phyloP scores from a whole-genome alignment of 2,113 vertebrate genomes.

The Myxocyprinus asiaticus region DNA sequence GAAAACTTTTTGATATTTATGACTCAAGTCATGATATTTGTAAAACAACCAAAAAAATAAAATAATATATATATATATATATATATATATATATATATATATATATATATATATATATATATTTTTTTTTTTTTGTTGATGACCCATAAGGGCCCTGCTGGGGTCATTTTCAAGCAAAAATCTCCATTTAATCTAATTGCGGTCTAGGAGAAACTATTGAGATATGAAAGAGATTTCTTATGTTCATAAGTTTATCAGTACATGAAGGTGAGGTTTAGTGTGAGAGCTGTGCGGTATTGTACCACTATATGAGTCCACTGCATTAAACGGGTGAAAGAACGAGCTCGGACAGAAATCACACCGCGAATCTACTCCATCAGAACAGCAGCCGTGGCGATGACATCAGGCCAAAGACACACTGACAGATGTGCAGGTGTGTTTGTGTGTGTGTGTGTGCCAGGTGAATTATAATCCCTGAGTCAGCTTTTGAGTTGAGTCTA shows the following conservation, averaged over 20 bases:
- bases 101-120: no score
- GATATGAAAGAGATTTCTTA: not conserved
- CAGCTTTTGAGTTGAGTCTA: constrained; percentile 26
- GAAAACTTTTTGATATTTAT: no score
- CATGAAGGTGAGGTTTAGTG: not conserved
- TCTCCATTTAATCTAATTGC: no score
- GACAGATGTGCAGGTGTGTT: constrained; percentile 33
- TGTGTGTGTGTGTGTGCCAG: constrained; percentile 16
- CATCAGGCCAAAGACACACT: constrained; percentile 20
- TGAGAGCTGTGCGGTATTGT: not conserved
- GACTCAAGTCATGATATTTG: no score
- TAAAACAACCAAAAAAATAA: no score
- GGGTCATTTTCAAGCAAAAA: no score
- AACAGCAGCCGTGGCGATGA: constrained; percentile 26
- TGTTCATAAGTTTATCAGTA: not conserved
- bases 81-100: no score
- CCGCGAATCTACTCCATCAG: constrained; percentile 20
- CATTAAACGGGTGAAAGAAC: constrained; percentile 41
- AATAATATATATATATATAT: no score
- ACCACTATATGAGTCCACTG: not conserved
- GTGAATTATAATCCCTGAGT: constrained; percentile 34
- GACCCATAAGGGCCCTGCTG: no score
- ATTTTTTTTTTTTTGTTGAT: no score
- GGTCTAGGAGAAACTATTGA: no score
- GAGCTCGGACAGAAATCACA: constrained; percentile 55